Evolutionary conservation across 2,888 invertebrate genomes (phyloP), one percentile per base, ranked within the genome.

Genomic region (Rhagonycha fulva): DNA sequence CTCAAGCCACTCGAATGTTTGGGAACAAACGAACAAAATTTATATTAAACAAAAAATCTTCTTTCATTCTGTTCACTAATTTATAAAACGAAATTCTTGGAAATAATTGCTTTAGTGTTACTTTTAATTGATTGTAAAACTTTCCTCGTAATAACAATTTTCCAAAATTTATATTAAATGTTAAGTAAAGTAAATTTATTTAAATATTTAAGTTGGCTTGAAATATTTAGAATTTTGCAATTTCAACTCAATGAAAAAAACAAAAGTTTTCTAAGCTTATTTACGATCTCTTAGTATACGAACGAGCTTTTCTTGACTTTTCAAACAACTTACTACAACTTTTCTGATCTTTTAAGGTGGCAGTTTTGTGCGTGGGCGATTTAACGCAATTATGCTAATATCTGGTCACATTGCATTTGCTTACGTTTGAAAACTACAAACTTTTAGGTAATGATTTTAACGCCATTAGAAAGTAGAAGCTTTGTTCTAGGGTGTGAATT

Each of bases 1-100:
- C 70, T 68, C 68, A 14, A 61, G 60, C 71, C 69, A 61, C 62
- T 76, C 26, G 73, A 73, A 73, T 73, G 70, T 76, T 71, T 12
- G 63, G 62, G 60, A 72, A 72, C 72, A 67, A 72, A 66, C 26
- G 63, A 66, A 66, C 63, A 66, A 66, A 66, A 66, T 66, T 66
- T 66, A 66, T 66, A 66, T 66, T 66, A 24, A 66, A 24, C 23
- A 66, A 66, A 66, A 66, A 19, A 66, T 47, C 47, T 47, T 47
- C 47, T 47, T 47, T 47, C 47, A 47, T 47, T 47, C 47, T 47
- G 47, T 47, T 47, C 47, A 47, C 47, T 47, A 47, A 47, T 47
- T 47, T 47, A n/a, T 47, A 47, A 47, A 47, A 47, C n/a, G 47
- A 47, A n/a, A 47, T 47, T n/a, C 47, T 47, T 7, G 47, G n/a